phyloP scores from a whole-genome alignment of 2,888 invertebrate genomes.

The Lepidocyrtoides sp. region DNA sequence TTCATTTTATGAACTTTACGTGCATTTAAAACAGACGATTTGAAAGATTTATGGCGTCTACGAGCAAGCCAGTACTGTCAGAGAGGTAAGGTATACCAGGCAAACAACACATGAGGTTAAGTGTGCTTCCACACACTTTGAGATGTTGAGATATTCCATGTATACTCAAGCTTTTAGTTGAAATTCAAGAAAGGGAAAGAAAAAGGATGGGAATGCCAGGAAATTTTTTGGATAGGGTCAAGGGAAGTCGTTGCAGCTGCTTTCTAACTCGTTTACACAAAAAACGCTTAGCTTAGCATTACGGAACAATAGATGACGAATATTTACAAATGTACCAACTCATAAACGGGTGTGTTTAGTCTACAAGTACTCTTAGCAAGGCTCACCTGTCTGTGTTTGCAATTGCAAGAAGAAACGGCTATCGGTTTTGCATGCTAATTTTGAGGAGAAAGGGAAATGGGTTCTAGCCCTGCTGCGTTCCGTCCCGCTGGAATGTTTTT shows the following conservation, averaged over 20 bases:
- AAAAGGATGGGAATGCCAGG: slow-evolving; percentile 47
- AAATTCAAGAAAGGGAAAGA: neutral
- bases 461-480: neutral
- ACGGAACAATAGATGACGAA: neutral
- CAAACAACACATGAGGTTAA: neutral
- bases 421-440: neutral
- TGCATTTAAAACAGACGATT: neutral
- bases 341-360: neutral
- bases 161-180: neutral
- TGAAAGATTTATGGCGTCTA: neutral
- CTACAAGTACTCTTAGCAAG: neutral
- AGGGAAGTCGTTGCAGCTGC: slow-evolving; percentile 65
- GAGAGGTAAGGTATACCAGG: neutral
- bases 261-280: neutral
- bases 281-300: neutral
- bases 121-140: neutral
- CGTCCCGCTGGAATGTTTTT: neutral
- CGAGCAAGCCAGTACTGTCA: neutral
- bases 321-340: neutral
- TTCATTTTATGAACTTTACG: slow-evolving; percentile 5
- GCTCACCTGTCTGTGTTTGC: neutral
- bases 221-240: slow-evolving; percentile 70
- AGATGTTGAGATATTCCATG: neutral
- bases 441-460: neutral
- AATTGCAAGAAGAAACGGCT: neutral